Evolutionary conservation across 1,140 invertebrate genomes (phyloP).

Genomic region (Homalodisca vitripennis): DNA sequence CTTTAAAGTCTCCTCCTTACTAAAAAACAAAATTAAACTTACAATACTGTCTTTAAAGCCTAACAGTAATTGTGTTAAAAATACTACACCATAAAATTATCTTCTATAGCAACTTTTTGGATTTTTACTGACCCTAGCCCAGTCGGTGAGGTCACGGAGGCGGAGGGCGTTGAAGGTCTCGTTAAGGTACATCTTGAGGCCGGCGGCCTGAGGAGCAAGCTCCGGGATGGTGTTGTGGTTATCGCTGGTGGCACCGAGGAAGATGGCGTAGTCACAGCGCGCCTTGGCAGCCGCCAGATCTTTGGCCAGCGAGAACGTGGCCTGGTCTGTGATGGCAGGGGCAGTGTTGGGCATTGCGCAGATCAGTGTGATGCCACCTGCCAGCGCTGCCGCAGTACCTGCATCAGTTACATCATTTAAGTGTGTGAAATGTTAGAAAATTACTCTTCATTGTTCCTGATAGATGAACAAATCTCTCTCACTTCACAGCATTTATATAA

Average conservation of each 20-base stretch:
- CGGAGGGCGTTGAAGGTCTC: slow-evolving; percentile 91
- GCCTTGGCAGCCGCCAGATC: slow-evolving; percentile 79
- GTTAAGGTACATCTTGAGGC: slow-evolving; percentile 98
- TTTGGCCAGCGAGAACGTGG: slow-evolving; percentile 74
- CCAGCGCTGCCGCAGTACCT: slow-evolving; percentile 93
- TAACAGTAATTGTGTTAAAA: too few species aligned
- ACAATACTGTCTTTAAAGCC: too few species aligned
- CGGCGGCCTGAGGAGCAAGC: slow-evolving; percentile 77
- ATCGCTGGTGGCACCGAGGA: slow-evolving; percentile 83
- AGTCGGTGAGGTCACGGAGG: slow-evolving; percentile 80
- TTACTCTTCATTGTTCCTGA: too few species aligned
- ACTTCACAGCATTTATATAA: too few species aligned
- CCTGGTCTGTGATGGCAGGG: slow-evolving; percentile 83
- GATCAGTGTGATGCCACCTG: slow-evolving; percentile 96
- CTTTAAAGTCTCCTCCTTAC: too few species aligned
- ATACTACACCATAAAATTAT: too few species aligned
- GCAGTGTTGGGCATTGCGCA: slow-evolving; percentile 99
- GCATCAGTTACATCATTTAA: too few species aligned
- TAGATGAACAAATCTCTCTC: too few species aligned
- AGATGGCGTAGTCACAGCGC: slow-evolving; percentile 95
- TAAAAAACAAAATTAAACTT: too few species aligned
- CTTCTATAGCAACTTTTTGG: too few species aligned
- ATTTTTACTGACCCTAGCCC: slow-evolving; percentile 91
- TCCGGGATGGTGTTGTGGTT: slow-evolving; percentile 73
- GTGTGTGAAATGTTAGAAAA: too few species aligned